Conservation (phyloP, 53 echinoderm and acorn worm genomes). For the Hippasteria phrygiana region DNA sequence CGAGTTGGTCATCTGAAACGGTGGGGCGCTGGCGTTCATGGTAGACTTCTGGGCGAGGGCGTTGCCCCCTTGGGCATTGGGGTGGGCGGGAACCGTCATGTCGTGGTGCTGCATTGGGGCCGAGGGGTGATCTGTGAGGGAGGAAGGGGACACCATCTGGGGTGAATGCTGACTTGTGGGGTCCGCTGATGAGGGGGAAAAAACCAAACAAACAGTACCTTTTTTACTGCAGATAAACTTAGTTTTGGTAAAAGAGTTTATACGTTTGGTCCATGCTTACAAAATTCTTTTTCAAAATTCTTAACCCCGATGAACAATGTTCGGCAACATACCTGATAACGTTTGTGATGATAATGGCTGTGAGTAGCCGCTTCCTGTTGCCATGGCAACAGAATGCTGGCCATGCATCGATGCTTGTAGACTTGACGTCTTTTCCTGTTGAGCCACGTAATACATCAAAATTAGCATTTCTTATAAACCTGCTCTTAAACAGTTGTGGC, state of each 20-base stretch:
- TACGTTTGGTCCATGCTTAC: not conserved
- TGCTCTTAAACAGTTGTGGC: too few species aligned
- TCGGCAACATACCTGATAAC: slow-evolving; percentile 20
- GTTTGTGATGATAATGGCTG: slow-evolving; percentile 65
- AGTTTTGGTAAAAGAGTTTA: not conserved
- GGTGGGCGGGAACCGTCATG: slow-evolving; percentile 13
- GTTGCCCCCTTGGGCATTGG: slow-evolving; percentile 7
- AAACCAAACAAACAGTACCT: not conserved
- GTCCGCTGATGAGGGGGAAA: not conserved
- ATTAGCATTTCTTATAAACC: not conserved
- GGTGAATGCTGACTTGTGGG: slow-evolving; percentile 26
- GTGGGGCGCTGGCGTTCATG: slow-evolving; percentile 96
- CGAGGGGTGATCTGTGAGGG: slow-evolving; percentile 39
- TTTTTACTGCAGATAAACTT: not conserved
- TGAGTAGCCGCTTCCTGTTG: slow-evolving; percentile 36
- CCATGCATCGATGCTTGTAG: slow-evolving; percentile 63
- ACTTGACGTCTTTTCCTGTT: slow-evolving; percentile 38
- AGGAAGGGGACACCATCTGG: slow-evolving; percentile 6
- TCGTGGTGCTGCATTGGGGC: slow-evolving; percentile 43
- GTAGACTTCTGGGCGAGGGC: slow-evolving; percentile 83
- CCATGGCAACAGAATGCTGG: slow-evolving; percentile 58
- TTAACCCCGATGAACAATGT: too few species aligned
- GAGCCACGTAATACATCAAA: not conserved
- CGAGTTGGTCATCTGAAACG: slow-evolving; percentile 89
- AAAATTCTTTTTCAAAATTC: too few species aligned